A percentile compares a stretch with the other conserved stretches of the same genome.
These are phyloP conservation scores for Paguma larvata DNA, from an alignment of 2,797 vertebrate genomes.

Conservation along the genomic window DNA sequence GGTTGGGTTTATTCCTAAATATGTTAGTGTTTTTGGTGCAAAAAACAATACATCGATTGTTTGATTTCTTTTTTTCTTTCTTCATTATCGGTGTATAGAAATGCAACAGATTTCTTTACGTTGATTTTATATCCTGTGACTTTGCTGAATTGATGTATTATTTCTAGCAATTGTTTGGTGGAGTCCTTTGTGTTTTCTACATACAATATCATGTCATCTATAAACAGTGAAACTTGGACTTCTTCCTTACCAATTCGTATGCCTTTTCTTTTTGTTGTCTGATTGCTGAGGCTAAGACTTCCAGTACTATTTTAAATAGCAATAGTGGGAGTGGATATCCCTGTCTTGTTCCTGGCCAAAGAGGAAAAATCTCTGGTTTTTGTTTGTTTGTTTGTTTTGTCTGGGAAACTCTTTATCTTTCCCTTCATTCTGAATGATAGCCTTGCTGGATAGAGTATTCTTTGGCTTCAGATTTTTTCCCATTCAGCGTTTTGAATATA, in stretches of 20 bases:
- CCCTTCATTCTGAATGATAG: not conserved
- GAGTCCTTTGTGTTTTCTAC: not conserved
- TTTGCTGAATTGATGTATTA: not conserved
- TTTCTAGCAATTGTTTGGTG: not conserved
- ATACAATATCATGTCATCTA: not conserved
- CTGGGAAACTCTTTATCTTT: not conserved
- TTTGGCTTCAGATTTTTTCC: not conserved
- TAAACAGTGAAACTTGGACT: not conserved
- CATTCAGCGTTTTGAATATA: not conserved
- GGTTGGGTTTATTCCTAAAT: not conserved
- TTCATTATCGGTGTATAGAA: not conserved
- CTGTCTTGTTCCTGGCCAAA: not conserved
- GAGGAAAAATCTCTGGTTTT: not conserved
- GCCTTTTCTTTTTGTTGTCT: not conserved
- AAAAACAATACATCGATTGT: too few species aligned
- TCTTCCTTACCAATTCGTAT: not conserved
- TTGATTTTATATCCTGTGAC: not conserved
- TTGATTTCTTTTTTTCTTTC: not conserved
- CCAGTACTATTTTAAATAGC: not conserved
- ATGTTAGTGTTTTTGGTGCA: not conserved
- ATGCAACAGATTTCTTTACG: not conserved
- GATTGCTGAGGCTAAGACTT: not conserved
- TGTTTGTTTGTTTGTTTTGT: not conserved
- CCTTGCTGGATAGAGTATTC: not conserved
- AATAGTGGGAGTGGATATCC: not conserved